Conservation (phyloP, 2,797 vertebrate species). For the Tolypeutes matacus region DNA sequence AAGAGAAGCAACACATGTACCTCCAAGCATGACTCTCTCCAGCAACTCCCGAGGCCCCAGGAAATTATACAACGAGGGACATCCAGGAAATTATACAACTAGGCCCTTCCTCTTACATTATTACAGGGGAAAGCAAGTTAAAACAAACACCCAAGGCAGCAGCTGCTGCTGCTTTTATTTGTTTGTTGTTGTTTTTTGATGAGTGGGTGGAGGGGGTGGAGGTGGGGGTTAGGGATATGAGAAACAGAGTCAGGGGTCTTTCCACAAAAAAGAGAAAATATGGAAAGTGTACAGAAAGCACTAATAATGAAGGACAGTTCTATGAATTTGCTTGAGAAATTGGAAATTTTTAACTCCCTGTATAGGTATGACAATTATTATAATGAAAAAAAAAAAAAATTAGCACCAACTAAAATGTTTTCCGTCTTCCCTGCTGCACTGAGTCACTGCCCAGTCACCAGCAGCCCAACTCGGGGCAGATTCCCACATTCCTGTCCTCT, state of each 20-base stretch:
- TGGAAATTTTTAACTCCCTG: neutral
- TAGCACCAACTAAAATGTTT: neutral
- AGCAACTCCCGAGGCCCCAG: neutral
- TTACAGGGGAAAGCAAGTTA: neutral
- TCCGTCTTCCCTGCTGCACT: neutral
- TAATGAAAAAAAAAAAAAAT: neutral
- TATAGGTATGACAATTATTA: neutral
- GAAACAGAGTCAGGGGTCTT: neutral
- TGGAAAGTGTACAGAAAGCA: neutral
- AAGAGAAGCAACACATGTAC: neutral
- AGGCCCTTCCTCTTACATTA: neutral
- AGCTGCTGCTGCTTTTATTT: neutral
- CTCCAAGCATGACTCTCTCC: neutral
- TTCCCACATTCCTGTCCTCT: neutral
- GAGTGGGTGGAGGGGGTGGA: neutral
- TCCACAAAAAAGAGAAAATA: neutral
- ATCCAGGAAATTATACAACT: slow-evolving; percentile 2
- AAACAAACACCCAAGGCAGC: neutral
- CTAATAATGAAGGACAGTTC: neutral
- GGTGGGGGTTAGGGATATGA: no score
- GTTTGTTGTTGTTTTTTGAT: neutral
- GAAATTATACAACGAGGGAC: neutral
- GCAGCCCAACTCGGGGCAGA: neutral
- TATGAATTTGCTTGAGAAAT: neutral
- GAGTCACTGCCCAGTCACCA: neutral